A percentile compares a stretch with the other conserved stretches of the same genome.
Conservation (phyloP, 2,888 invertebrate species). For the Drosophila parthenogenetica region DNA sequence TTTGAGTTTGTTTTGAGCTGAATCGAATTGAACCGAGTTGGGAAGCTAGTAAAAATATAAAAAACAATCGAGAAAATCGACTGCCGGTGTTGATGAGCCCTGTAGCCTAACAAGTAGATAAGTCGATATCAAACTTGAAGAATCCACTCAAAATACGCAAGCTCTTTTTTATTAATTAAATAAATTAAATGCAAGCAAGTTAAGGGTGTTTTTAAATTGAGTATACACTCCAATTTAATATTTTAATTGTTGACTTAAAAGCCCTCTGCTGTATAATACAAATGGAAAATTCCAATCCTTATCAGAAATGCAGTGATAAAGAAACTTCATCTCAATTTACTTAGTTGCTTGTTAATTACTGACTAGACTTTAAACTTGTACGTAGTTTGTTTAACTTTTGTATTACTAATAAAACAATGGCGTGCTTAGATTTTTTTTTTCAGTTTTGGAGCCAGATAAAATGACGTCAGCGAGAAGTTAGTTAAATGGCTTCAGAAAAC, state of each 20-base stretch:
- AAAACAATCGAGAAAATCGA: constrained; percentile 42
- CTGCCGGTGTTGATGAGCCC: constrained; percentile 22
- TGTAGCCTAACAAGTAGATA: not conserved
- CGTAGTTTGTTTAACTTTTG: constrained; percentile 21
- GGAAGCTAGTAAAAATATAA: constrained; percentile 20
- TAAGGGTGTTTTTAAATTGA: not conserved
- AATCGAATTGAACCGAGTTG: constrained; percentile 23
- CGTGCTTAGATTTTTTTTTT: constrained; percentile 25
- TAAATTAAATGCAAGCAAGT: not conserved
- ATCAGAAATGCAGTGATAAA: not conserved
- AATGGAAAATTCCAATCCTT: not conserved
- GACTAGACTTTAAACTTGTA: constrained; percentile 1
- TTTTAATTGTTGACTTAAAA: not conserved
- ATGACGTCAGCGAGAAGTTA: constrained; percentile 34
- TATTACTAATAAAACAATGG: constrained; percentile 20
- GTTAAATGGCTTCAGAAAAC: constrained; percentile 1
- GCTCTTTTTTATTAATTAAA: not conserved
- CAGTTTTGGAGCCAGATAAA: constrained; percentile 8
- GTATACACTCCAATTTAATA: too few relatives aligned
- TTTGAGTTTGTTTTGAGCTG: constrained; percentile 47
- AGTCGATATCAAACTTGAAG: not conserved
- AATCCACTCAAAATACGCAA: not conserved
- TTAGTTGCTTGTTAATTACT: constrained; percentile 3
- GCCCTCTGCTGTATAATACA: not conserved
- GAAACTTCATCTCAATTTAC: constrained; percentile 2